Percentiles rank a stretch among this genome's conserved stretches.
Evolutionary conservation across 1,140 invertebrate species (phyloP).

Genomic region (Procambarus virginalis): DNA sequence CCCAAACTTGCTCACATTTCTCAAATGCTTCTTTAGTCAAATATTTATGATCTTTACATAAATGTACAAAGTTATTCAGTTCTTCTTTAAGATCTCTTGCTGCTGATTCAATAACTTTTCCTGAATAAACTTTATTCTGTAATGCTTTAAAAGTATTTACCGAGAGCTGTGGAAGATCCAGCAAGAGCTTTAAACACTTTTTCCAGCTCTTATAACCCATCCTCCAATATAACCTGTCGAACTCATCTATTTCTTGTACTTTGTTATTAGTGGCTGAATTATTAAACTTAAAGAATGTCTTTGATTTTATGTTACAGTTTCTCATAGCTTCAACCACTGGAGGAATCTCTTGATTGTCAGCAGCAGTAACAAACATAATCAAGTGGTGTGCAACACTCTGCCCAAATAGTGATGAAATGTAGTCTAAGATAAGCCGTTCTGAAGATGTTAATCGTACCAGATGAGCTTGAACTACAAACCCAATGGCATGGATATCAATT

Average conservation of each 20-base stretch:
- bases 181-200: slow-evolving; percentile 28
- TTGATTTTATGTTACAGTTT: slow-evolving; percentile 19
- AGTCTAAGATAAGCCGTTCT: slow-evolving; percentile 39
- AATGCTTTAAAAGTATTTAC: slow-evolving; percentile 22
- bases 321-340: slow-evolving; percentile 42
- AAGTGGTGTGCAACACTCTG: slow-evolving; percentile 22
- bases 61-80: background rate
- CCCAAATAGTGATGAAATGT: slow-evolving; percentile 37
- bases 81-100: slow-evolving; percentile 13
- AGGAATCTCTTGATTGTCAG: slow-evolving; percentile 41
- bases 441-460: slow-evolving; percentile 44
- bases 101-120: slow-evolving; percentile 4
- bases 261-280: slow-evolving; percentile 17
- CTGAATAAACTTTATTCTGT: slow-evolving; percentile 28
- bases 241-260: slow-evolving; percentile 25
- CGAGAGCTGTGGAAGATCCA: slow-evolving; percentile 6
- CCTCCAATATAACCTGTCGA: slow-evolving; percentile 35
- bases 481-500: slow-evolving; percentile 45
- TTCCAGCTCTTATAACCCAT: slow-evolving; percentile 33
- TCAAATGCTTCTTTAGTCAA: background rate
- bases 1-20: slow-evolving; percentile 23
- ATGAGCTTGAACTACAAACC: slow-evolving; percentile 39
- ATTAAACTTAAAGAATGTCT: slow-evolving; percentile 34
- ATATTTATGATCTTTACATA: background rate
- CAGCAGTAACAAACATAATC: slow-evolving; percentile 29